A percentile compares a stretch with the other conserved stretches of the same genome.
phyloP scores from a whole-genome alignment of 2,797 vertebrate species.

The Naso thynnoides region DNA sequence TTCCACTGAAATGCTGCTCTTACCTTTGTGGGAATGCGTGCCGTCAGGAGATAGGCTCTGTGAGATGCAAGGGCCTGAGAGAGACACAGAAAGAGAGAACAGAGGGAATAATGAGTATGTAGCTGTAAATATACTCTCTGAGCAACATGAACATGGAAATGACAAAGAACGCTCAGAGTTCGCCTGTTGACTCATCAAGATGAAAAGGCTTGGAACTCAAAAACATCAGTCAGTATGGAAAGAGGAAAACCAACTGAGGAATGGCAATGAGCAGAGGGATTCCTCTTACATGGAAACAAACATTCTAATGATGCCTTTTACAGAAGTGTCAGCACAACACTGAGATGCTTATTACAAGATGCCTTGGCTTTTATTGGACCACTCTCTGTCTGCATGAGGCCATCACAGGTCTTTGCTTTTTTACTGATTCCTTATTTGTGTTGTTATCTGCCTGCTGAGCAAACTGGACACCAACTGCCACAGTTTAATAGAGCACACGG shows the following conservation, averaged over 20 bases:
- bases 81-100: slow-evolving; percentile 46
- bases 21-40: slow-evolving; percentile 95
- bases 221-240: slow-evolving; percentile 30
- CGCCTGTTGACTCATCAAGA: slow-evolving; percentile 59
- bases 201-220: slow-evolving; percentile 51
- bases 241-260: background rate
- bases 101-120: slow-evolving; percentile 62
- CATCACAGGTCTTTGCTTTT: slow-evolving; percentile 7
- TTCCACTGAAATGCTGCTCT: slow-evolving; percentile 37
- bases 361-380: slow-evolving; percentile 6
- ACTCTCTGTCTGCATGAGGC: background rate
- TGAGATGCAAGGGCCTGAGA: slow-evolving; percentile 91
- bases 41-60: slow-evolving; percentile 91
- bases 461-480: slow-evolving; percentile 24
- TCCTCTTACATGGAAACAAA: slow-evolving; percentile 23
- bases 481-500: slow-evolving; percentile 24
- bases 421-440: slow-evolving; percentile 12
- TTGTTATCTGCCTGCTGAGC: slow-evolving; percentile 19
- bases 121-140: slow-evolving; percentile 56
- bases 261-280: background rate
- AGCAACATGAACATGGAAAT: slow-evolving; percentile 51
- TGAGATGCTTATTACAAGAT: background rate
- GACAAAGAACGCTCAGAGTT: slow-evolving; percentile 51
- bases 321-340: background rate
- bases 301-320: background rate